phyloP scores from a whole-genome alignment of 2,113 vertebrate species.

The Probosciger aterrimus region DNA sequence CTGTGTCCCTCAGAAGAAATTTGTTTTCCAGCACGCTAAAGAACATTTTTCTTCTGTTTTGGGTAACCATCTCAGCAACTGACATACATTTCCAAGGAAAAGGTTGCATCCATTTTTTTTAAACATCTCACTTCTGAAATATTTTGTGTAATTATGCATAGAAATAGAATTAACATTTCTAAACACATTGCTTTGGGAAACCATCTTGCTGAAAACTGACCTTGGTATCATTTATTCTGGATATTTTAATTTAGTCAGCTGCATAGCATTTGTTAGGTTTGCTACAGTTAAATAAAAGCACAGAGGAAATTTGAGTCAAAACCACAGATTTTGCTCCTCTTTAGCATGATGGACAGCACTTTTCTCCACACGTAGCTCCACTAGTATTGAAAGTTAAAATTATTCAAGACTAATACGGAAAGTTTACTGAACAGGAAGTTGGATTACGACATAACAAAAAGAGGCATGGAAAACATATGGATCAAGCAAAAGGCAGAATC shows the following conservation, averaged over 20 bases:
- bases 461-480: not conserved
- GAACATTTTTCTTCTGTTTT: constrained; percentile 50
- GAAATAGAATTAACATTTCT: not conserved
- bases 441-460: not conserved
- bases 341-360: not conserved
- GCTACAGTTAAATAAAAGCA: not conserved
- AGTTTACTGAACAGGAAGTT: not conserved
- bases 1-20: not conserved
- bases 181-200: not conserved
- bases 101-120: constrained; percentile 13
- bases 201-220: not conserved
- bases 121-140: constrained; percentile 23
- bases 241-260: not conserved
- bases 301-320: not conserved
- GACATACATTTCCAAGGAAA: constrained; percentile 26
- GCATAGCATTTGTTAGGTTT: not conserved
- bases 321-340: not conserved
- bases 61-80: constrained; percentile 8
- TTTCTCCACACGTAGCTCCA: not conserved
- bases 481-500: not conserved
- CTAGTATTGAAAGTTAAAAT: not conserved
- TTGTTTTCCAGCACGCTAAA: not conserved
- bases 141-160: not conserved
- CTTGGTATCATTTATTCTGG: not conserved
- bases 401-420: not conserved